A percentile compares a stretch with the other conserved stretches of the same genome.
Conservation (phyloP, 1,140 invertebrate species). For the Leptonema lineaticorne region DNA sequence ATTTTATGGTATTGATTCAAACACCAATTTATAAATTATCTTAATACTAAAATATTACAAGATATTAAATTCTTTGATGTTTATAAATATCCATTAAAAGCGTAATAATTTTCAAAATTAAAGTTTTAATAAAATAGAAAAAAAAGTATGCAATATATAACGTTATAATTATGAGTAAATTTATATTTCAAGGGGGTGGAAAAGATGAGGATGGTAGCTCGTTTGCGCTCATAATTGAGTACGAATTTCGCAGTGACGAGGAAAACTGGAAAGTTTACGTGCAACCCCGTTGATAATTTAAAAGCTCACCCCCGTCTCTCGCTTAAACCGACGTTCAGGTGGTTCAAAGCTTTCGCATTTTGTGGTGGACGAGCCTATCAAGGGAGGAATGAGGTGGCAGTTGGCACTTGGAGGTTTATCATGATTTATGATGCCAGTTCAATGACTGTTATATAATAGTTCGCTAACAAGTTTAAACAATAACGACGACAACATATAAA, state of each 20-base stretch:
- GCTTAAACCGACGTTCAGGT: neutral
- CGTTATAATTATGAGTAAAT: too few species aligned
- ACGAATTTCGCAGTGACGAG: neutral
- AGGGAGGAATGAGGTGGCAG: too few species aligned
- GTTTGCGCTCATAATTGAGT: neutral
- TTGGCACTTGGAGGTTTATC: neutral
- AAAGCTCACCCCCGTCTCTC: neutral
- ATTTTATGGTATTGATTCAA: neutral
- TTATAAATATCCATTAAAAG: too few species aligned
- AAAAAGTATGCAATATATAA: too few species aligned
- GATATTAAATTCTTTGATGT: too few species aligned
- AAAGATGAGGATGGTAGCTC: too few species aligned
- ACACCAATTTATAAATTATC: too few species aligned
- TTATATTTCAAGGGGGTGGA: neutral
- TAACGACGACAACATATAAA: neutral
- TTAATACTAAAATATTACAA: too few species aligned
- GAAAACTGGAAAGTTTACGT: conserved; percentile 5
- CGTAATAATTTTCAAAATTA: too few species aligned
- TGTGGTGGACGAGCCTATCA: too few species aligned
- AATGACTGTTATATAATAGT: conserved; percentile 15
- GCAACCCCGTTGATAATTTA: conserved; percentile 8
- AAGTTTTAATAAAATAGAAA: too few species aligned
- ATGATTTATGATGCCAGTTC: conserved; percentile 12
- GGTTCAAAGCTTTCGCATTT: too few species aligned
- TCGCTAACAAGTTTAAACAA: neutral